phyloP scores from a whole-genome alignment of 2,113 vertebrate genomes.

The Fukomys damarensis region DNA sequence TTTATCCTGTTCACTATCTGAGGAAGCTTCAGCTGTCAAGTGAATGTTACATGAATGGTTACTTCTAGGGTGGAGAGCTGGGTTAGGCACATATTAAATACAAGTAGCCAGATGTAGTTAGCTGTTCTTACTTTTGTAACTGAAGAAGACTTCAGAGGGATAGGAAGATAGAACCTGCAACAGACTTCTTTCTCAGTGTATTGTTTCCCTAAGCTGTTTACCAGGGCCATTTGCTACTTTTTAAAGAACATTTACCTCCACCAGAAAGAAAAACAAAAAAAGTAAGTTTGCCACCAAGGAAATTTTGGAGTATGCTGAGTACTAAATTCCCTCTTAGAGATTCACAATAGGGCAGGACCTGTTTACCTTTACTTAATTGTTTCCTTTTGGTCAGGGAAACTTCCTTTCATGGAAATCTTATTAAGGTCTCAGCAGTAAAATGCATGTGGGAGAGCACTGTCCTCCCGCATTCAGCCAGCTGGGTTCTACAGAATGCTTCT shows the following conservation, averaged over 20 bases:
- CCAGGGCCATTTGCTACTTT: background rate
- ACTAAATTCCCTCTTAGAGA: background rate
- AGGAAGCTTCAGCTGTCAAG: background rate
- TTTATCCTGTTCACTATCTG: background rate
- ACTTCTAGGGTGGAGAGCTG: background rate
- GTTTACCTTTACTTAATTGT: background rate
- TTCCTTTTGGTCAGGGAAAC: background rate
- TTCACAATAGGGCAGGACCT: background rate
- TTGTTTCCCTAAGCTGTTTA: background rate
- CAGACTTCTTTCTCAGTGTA: background rate
- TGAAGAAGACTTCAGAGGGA: background rate
- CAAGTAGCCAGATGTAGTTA: background rate
- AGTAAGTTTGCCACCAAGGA: background rate
- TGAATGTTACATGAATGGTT: background rate
- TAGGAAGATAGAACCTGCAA: background rate
- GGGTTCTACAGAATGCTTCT: background rate
- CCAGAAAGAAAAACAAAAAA: background rate
- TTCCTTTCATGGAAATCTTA: background rate
- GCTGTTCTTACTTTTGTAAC: background rate
- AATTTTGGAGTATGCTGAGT: background rate
- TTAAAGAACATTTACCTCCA: background rate
- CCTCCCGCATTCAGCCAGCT: rapidly evolving
- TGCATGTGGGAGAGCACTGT: background rate
- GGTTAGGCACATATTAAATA: background rate
- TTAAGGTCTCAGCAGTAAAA: background rate